Percentiles rank a stretch among this genome's conserved stretches.
These are phyloP conservation scores for Nerophis lumbriciformis DNA, from an alignment of 2,113 vertebrate genomes.

Conservation along the genomic window DNA sequence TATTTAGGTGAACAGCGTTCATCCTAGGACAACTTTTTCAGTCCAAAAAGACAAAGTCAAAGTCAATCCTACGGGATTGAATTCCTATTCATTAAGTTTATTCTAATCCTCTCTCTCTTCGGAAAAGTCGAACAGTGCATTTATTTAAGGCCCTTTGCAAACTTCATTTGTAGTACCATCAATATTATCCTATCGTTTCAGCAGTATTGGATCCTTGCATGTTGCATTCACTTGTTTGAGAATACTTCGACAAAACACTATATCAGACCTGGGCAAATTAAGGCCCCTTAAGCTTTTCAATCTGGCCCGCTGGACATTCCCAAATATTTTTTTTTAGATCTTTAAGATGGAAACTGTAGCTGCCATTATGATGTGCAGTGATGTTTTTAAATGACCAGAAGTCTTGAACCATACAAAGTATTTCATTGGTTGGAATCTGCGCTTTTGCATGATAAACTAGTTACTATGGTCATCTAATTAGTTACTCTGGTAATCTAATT, in stretches of 20 bases:
- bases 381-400: too few species aligned
- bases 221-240: background rate
- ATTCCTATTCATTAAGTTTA: conserved; percentile 27
- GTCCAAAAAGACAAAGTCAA: conserved; percentile 25
- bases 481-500: too few species aligned
- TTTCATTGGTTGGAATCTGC: too few species aligned
- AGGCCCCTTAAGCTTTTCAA: too few species aligned
- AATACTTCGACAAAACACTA: background rate
- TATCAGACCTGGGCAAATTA: too few species aligned
- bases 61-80: conserved; percentile 14
- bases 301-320: too few species aligned
- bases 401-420: too few species aligned
- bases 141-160: conserved; percentile 14
- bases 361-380: too few species aligned
- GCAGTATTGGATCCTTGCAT: background rate
- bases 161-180: conserved; percentile 14
- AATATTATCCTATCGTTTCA: conserved; percentile 14
- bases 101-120: conserved; percentile 20
- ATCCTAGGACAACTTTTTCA: background rate
- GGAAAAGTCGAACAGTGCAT: conserved; percentile 11
- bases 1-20: conserved; percentile 1
- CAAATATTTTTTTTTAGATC: too few species aligned
- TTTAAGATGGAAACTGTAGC: too few species aligned
- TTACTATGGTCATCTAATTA: too few species aligned
- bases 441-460: too few species aligned